Evolutionary conservation across 2,113 vertebrate species (phyloP).

Genomic region (Lucifuga dentata): DNA sequence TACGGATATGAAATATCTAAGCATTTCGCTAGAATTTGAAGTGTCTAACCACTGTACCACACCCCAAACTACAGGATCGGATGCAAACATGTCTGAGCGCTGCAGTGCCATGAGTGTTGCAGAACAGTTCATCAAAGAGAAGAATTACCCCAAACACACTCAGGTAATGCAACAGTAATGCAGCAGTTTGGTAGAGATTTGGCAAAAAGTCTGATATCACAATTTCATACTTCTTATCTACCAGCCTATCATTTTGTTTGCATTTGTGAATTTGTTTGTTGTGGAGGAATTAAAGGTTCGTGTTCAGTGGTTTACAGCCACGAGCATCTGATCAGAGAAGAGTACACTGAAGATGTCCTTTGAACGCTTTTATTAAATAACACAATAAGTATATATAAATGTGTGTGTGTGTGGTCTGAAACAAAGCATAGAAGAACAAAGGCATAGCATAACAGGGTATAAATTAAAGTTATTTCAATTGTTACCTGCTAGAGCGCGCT

Average conservation of each 20-base stretch:
- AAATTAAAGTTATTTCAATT: too few species aligned
- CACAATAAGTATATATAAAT: too few species aligned
- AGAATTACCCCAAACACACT: slow-evolving; percentile 72
- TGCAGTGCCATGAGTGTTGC: slow-evolving; percentile 67
- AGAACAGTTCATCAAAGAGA: slow-evolving; percentile 72
- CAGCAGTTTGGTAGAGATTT: not conserved
- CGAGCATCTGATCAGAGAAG: too few species aligned
- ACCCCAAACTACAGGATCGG: slow-evolving; percentile 52
- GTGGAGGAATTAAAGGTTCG: too few species aligned
- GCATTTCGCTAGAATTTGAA: not conserved
- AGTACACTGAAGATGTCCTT: too few species aligned
- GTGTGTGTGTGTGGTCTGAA: too few species aligned
- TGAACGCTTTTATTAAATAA: too few species aligned
- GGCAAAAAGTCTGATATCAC: not conserved
- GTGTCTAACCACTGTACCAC: not conserved
- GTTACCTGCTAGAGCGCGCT: too few species aligned
- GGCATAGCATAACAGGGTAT: too few species aligned
- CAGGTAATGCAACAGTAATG: slow-evolving; percentile 73
- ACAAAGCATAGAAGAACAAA: too few species aligned
- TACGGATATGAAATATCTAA: not conserved
- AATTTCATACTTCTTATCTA: not conserved
- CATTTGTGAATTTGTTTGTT: not conserved
- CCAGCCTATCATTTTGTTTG: too few species aligned
- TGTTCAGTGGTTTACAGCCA: too few species aligned
- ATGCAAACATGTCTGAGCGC: slow-evolving; percentile 70